A percentile compares a stretch with the other conserved stretches of the same genome.
These are phyloP conservation scores for Melieria crassipennis DNA, from an alignment of 2,888 invertebrate species.

Conservation along the genomic window DNA sequence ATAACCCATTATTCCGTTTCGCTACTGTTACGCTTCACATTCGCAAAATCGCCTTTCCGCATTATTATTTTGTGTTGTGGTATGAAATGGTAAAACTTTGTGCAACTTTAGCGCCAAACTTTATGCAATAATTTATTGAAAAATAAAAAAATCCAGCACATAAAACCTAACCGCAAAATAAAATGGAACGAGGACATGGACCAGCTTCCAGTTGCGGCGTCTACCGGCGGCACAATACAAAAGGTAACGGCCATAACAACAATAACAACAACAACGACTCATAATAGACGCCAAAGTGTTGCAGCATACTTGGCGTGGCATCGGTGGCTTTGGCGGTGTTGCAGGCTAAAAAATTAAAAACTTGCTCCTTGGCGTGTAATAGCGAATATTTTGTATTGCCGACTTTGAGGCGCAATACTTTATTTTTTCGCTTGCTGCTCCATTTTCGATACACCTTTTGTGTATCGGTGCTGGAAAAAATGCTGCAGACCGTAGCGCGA, in stretches of 20 bases:
- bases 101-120: slow-evolving; percentile 54
- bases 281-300: slow-evolving; percentile 34
- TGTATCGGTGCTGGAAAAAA: slow-evolving; percentile 6
- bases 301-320: slow-evolving; percentile 39
- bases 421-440: slow-evolving; percentile 13
- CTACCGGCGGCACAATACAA: not conserved
- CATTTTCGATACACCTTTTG: slow-evolving; percentile 34
- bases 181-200: slow-evolving; percentile 14
- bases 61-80: too few relatives aligned
- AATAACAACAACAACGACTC: slow-evolving; percentile 38
- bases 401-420: slow-evolving; percentile 36
- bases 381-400: slow-evolving; percentile 22
- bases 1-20: slow-evolving; percentile 7
- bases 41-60: too few relatives aligned
- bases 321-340: slow-evolving; percentile 37
- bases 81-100: slow-evolving; percentile 30
- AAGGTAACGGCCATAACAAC: slow-evolving; percentile 45
- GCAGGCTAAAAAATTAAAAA: slow-evolving; percentile 53
- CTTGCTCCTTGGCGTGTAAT: slow-evolving; percentile 54
- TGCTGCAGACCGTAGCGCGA: too few relatives aligned
- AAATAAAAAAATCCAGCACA: slow-evolving; percentile 42
- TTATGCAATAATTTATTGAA: slow-evolving; percentile 62
- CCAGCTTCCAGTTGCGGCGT: not conserved
- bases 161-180: slow-evolving; percentile 34
- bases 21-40: too few relatives aligned